Conservation (phyloP, 2,888 invertebrate species). For the Julus scandinavius region DNA sequence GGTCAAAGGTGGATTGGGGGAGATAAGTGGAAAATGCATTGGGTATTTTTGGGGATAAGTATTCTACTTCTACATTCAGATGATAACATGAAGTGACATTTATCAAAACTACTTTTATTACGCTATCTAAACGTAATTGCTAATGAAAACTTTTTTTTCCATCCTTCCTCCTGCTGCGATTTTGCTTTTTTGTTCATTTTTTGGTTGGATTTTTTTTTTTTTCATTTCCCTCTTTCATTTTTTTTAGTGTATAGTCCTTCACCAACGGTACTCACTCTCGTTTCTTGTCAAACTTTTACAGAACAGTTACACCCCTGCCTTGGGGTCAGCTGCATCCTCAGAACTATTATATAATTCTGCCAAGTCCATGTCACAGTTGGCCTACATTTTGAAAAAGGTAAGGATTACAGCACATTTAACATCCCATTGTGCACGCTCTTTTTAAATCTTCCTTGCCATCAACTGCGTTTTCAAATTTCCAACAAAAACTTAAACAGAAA, state of each 20-base stretch:
- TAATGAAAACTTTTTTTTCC: not conserved
- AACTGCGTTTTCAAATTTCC: not conserved
- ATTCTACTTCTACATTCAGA: too few species aligned
- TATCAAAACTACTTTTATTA: not conserved
- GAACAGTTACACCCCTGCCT: constrained; percentile 14
- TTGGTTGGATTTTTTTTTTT: not conserved
- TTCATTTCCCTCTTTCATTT: not conserved
- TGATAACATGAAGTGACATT: too few species aligned
- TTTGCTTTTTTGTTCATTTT: constrained; percentile 5
- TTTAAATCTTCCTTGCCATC: not conserved
- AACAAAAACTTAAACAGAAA: not conserved
- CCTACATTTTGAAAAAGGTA: not conserved
- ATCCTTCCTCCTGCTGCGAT: constrained; percentile 2
- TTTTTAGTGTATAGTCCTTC: not conserved
- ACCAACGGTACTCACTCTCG: not conserved
- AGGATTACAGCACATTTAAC: constrained; percentile 1
- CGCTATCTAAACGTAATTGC: not conserved
- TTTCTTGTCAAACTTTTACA: constrained; percentile 14
- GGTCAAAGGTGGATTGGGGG: not conserved
- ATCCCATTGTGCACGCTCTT: not conserved
- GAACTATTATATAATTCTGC: not conserved
- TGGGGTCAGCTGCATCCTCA: constrained; percentile 9
- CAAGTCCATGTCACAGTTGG: constrained; percentile 12
- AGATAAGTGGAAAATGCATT: not conserved
- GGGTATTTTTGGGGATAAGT: not conserved